Conservation (phyloP, 1,140 invertebrate species). For the Grapholita molesta region DNA sequence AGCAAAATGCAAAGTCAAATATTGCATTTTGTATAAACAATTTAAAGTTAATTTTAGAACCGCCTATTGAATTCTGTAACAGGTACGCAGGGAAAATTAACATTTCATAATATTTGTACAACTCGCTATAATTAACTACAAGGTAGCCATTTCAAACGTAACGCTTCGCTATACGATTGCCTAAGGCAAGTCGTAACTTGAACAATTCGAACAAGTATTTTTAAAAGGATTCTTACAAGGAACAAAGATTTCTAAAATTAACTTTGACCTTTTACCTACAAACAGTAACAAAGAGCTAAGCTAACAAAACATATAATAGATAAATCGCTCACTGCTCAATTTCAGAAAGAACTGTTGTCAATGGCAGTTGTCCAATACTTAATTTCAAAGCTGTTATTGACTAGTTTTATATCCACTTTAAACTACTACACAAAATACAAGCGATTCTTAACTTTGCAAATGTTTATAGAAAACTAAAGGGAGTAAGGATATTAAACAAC, state of each 20-base stretch:
- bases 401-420: too few relatives aligned
- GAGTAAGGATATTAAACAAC: too few relatives aligned
- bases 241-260: not conserved
- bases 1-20: too few relatives aligned
- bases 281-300: not conserved
- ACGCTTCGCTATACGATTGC: not conserved
- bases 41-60: too few relatives aligned
- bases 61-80: too few relatives aligned
- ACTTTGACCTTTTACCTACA: not conserved
- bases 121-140: not conserved
- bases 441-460: too few relatives aligned
- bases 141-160: not conserved
- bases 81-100: not conserved
- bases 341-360: too few relatives aligned
- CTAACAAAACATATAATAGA: not conserved
- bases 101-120: not conserved
- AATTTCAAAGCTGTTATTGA: not conserved
- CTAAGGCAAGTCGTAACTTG: not conserved
- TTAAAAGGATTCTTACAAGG: not conserved
- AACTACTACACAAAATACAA: too few relatives aligned
- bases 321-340: too few relatives aligned
- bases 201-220: not conserved
- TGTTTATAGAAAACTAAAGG: too few relatives aligned
- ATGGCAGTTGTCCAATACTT: not conserved
- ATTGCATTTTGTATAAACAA: too few relatives aligned